phyloP scores from a whole-genome alignment of 2,797 vertebrate genomes.

The Ctenopoma kingsleyae region DNA sequence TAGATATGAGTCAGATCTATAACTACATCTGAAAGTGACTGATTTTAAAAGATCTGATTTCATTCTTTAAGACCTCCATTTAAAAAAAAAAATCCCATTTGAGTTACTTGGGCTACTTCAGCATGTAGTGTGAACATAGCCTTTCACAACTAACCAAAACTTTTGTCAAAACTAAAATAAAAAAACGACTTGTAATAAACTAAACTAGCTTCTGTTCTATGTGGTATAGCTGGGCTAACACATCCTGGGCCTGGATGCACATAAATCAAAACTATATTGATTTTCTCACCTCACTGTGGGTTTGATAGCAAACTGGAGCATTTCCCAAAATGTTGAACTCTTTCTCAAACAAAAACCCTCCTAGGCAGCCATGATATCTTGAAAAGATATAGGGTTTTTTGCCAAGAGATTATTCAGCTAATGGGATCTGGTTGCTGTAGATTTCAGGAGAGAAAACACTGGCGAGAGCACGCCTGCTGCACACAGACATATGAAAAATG shows the following conservation, averaged over 20 bases:
- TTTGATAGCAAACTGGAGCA: neutral
- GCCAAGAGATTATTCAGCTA: neutral
- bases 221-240: neutral
- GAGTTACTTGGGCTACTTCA: too few relatives aligned
- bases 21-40: too few relatives aligned
- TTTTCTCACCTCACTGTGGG: neutral
- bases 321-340: neutral
- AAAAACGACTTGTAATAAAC: too few relatives aligned
- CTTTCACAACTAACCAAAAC: too few relatives aligned
- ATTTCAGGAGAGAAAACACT: conserved; percentile 8
- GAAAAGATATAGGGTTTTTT: neutral
- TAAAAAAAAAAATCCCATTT: too few relatives aligned
- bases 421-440: conserved; percentile 5
- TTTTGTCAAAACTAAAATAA: too few relatives aligned
- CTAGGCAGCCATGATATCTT: neutral
- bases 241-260: neutral
- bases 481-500: conserved; percentile 54
- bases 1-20: too few relatives aligned
- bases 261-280: neutral
- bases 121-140: too few relatives aligned
- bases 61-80: too few relatives aligned
- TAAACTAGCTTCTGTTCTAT: neutral
- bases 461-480: conserved; percentile 11
- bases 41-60: too few relatives aligned
- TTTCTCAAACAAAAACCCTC: neutral